Percentiles rank a stretch among this genome's conserved stretches.
Conservation (phyloP, 1,140 invertebrate genomes). For the Rhyacophila brunnea region DNA sequence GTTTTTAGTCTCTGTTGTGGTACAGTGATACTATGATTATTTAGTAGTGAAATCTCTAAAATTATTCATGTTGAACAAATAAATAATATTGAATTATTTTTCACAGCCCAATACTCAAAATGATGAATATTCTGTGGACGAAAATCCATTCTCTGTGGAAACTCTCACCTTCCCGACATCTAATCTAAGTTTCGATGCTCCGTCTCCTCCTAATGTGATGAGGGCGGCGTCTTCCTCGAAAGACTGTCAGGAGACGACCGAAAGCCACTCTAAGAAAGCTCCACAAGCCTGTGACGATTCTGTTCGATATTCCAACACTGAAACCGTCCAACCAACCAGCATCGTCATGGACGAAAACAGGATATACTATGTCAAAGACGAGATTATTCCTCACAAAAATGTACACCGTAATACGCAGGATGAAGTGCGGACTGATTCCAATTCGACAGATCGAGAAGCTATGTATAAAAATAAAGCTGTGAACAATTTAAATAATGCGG, state of each 20-base stretch:
- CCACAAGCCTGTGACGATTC: too few species aligned
- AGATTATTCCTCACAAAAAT: not conserved
- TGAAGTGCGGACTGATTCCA: not conserved
- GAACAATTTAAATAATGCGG: not conserved
- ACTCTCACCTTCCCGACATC: conserved; percentile 23
- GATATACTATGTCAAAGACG: conserved; percentile 16
- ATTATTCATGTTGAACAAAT: too few species aligned
- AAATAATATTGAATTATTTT: conserved; percentile 1
- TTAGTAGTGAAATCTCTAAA: too few species aligned
- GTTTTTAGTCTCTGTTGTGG: too few species aligned
- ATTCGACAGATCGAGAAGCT: not conserved
- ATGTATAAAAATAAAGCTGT: conserved; percentile 2
- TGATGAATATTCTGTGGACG: conserved; percentile 51
- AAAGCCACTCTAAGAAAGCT: too few species aligned
- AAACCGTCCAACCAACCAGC: conserved; percentile 16
- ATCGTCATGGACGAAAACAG: conserved; percentile 25
- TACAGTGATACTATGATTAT: too few species aligned
- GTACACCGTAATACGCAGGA: not conserved
- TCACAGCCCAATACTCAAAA: conserved; percentile 45
- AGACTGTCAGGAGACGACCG: conserved; percentile 3
- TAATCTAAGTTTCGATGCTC: conserved; percentile 47
- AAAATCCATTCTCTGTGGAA: conserved; percentile 48
- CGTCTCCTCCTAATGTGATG: conserved; percentile 40
- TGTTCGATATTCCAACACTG: not conserved
- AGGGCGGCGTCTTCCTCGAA: conserved; percentile 23